Evolutionary conservation across 2,797 vertebrate species (phyloP).

Genomic region (Lagorchestes hirsutus): DNA sequence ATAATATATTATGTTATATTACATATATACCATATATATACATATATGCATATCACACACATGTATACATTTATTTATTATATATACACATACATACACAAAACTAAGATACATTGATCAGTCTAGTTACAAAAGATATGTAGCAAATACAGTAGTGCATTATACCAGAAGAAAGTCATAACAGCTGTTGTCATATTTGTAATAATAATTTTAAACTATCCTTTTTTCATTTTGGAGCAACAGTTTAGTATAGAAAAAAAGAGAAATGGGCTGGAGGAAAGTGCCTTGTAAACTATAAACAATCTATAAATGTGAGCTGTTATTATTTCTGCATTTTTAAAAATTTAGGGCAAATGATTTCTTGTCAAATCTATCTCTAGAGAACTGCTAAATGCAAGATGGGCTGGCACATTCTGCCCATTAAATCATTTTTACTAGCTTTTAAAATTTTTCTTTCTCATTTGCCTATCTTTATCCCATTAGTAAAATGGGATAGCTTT

Average conservation of each 20-base stretch:
- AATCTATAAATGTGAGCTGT: neutral
- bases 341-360: neutral
- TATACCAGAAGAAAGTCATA: neutral
- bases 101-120: neutral
- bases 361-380: slow-evolving; percentile 4
- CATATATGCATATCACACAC: too few relatives aligned
- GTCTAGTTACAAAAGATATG: neutral
- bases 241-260: neutral
- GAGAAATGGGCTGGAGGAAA: neutral
- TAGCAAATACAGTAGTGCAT: neutral
- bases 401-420: neutral
- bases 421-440: neutral
- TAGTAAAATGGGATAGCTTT: slow-evolving; percentile 1
- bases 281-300: neutral
- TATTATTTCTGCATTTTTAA: neutral
- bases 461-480: slow-evolving; percentile 5
- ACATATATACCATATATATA: too few relatives aligned
- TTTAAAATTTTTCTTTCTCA: neutral
- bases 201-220: neutral
- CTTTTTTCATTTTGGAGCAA: neutral
- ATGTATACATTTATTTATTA: neutral
- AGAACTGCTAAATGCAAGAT: slow-evolving; percentile 25
- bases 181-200: neutral
- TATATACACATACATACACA: neutral
- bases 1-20: too few relatives aligned